These are phyloP conservation scores for Dendrocincla tyrannina DNA, from an alignment of 2,797 vertebrate species.

Conservation along the genomic window DNA sequence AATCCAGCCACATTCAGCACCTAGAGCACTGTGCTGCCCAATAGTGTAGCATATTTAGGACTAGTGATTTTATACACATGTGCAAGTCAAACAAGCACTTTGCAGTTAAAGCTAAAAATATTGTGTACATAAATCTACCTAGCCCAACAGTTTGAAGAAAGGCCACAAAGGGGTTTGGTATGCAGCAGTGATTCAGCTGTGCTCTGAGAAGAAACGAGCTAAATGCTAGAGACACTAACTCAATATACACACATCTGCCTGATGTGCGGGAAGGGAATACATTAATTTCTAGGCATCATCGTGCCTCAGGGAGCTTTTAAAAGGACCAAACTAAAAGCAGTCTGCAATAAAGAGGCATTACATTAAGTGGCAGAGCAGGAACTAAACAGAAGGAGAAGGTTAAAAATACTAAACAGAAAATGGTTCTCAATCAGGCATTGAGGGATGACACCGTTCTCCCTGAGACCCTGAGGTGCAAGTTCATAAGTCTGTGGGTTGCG, in stretches of 20 bases:
- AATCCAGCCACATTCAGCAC: neutral
- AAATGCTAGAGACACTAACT: conserved; percentile 47
- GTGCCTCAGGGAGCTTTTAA: conserved; percentile 62
- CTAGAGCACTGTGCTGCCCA: neutral
- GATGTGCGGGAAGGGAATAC: conserved; percentile 33
- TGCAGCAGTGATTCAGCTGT: conserved; percentile 24
- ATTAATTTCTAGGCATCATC: conserved; percentile 59
- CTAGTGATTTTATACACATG: neutral
- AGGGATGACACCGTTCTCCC: neutral
- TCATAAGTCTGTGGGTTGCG: accelerated
- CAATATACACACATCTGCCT: conserved; percentile 58
- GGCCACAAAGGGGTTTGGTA: neutral
- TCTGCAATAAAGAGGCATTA: conserved; percentile 45
- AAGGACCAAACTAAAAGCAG: conserved; percentile 66
- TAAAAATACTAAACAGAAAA: conserved; percentile 24
- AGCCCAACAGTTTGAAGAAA: neutral
- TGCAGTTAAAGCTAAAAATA: neutral
- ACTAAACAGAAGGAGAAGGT: conserved; percentile 19
- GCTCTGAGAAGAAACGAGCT: conserved; percentile 35
- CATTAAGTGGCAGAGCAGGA: conserved; percentile 52
- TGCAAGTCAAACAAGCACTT: neutral
- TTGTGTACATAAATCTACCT: neutral
- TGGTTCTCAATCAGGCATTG: neutral
- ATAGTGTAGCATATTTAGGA: neutral
- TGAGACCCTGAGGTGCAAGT: neutral